Evolutionary conservation across 2,113 vertebrate genomes (phyloP), one percentile per base, ranked within the genome.

Genomic region (Pionites leucogaster): DNA sequence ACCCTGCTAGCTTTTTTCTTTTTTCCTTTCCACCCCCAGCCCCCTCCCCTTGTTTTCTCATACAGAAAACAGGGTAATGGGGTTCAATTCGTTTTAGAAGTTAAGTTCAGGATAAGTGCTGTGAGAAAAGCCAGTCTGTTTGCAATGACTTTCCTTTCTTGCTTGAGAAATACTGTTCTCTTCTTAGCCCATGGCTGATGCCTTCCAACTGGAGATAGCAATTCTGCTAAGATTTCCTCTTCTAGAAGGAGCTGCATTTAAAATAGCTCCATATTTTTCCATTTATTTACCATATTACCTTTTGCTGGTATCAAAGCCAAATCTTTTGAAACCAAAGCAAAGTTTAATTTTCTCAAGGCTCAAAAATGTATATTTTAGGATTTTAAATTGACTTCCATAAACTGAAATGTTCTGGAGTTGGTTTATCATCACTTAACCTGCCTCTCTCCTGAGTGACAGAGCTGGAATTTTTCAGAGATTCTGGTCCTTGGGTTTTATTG

Each of bases 311-410:
- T 85, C 84, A 47, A 86, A 88, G 86, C 47, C 81, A 88, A 67
- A 96, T 86, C 75, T 87, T 91, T 25, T 91, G 77, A 93, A 93
- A 93, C 46, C 50, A 90, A 88, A 83, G 41, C 49, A 63, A 77
- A 59, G 24, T 81, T 76, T 60, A 25, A 62, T 83, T 93, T 95
- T 94, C 59, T 62, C 19, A 31, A 53, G 60, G 20, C 63, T 79
- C 18, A 41, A 44, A 69, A 71, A 31, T 44, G 53, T 22, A 29
- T 50, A 6, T 69, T 83, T 65, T 28, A 53, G 64, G 63, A n/a
- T 77, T 93, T 88, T 35, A 76, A 92, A 87, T 11, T 67, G 41
- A 29, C 44, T 90, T 83, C 29, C 37, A 49, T 72, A 55, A 88
- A 80, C 14, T 14, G 41, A 41, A 81, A 35, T 59, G 17, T 35